phyloP scores from a whole-genome alignment of 1,140 invertebrate species.

The Trichoplusia ni region DNA sequence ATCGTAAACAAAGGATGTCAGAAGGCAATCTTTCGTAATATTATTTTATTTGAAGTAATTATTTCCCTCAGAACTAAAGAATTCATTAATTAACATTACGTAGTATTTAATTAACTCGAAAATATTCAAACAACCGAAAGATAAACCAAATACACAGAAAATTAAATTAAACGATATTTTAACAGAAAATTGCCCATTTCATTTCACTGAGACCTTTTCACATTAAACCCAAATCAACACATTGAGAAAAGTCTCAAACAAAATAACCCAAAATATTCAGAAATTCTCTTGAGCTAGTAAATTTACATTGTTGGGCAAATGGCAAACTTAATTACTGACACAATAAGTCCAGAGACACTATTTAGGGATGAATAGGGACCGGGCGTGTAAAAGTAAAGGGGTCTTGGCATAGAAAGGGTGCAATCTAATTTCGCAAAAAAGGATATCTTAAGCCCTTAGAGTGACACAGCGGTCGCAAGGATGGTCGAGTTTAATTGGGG shows the following conservation, averaged over 20 bases:
- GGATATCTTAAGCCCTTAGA: conserved; percentile 57
- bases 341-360: conserved; percentile 56
- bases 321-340: conserved; percentile 52
- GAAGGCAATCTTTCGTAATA: no score
- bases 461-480: conserved; percentile 38
- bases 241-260: neutral
- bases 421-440: conserved; percentile 74
- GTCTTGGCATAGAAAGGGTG: conserved; percentile 57
- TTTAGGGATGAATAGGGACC: conserved; percentile 51
- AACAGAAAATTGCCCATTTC: neutral
- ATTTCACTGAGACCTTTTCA: conserved; percentile 1
- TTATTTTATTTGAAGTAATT: neutral
- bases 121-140: neutral
- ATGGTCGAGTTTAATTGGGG: neutral
- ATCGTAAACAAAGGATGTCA: no score
- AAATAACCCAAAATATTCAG: neutral
- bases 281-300: conserved; percentile 15
- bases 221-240: conserved; percentile 17
- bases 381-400: conserved; percentile 52
- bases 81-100: neutral
- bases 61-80: neutral
- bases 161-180: neutral
- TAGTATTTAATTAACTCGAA: neutral
- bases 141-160: neutral
- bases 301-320: conserved; percentile 30